Base-by-base conservation (phyloP, 2,113 vertebrate species). In the Poeciliopsis turrubarensis region DNA sequence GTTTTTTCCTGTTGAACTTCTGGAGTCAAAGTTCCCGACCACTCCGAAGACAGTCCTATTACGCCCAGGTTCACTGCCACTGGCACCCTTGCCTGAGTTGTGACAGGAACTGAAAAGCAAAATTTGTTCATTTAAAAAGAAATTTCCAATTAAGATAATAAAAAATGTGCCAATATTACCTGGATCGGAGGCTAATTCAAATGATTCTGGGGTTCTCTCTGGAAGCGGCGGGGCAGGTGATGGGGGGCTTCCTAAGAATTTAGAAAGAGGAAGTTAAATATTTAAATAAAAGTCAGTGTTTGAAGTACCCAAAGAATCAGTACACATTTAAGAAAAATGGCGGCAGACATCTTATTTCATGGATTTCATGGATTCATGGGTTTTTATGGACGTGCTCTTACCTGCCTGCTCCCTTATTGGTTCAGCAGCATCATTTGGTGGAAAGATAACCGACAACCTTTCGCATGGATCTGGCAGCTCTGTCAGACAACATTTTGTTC, bases 131-230 rank as follows among this genome's bases (percentile, higher is more conserved):
- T 34, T 54, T 32, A 0, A 25, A 30, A 1, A 64, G n/a, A 4
- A 1, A 47, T 30, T 11, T 32, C 32, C 10, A 13, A 63, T 4
- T 37, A 57, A 57, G 22, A 57, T 10, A 11, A n/a, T 57, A 7
- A n/a, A 25, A 57, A 11, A 57, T 31, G 27, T 37, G 30, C n/a
- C 68, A 0, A 15, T 30, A 44, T 77, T 85, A 98, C 97, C 95
- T 3, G 77, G 4, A 65, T 96, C 92, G 5, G 25, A 32, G 27
- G 92, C 91, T 88, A 98, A 72, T 22, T 96, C 94, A 64, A 95
- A 98, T 26, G 97, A 99, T 79, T 98, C 97, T 0, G 97, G 96
- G 6, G 97, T 99, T 91, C 98, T 93, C 85, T 97, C 94, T 8
- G 98, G 97, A 78, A 99, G 94, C 22, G 97, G 95, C 0, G 98